Percentiles rank a stretch among this genome's conserved stretches.
These are phyloP conservation scores for Tragelaphus eurycerus DNA, from an alignment of 2,797 vertebrate species.

Conservation along the genomic window DNA sequence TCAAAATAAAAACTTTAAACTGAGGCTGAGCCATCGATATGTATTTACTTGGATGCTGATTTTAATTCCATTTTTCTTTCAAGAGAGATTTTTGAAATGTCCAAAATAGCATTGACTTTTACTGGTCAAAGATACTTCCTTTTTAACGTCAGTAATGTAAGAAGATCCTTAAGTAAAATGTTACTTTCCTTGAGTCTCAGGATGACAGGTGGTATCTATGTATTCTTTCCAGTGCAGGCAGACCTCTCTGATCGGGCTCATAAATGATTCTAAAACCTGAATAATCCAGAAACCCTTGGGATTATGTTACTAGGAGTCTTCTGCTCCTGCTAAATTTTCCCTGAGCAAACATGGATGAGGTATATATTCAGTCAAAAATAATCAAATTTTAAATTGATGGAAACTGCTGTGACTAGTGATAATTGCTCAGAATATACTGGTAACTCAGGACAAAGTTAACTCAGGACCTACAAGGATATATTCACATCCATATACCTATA, in stretches of 20 bases:
- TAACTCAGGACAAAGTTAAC: not conserved
- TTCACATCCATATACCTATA: not conserved
- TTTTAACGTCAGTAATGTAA: conserved; percentile 6
- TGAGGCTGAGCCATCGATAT: not conserved
- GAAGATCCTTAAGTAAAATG: not conserved
- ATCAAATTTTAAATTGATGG: conserved; percentile 22
- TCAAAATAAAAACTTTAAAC: conserved; percentile 20
- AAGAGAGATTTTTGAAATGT: conserved; percentile 29
- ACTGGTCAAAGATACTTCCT: not conserved
- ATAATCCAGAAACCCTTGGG: not conserved
- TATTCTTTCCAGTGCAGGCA: not conserved
- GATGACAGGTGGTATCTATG: not conserved
- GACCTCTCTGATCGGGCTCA: not conserved
- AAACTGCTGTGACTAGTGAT: conserved; percentile 12
- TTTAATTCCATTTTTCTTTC: not conserved
- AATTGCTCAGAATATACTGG: not conserved
- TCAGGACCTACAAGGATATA: not conserved
- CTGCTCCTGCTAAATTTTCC: not conserved
- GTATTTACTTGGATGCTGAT: not conserved
- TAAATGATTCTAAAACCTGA: conserved; percentile 16
- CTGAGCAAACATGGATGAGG: not conserved
- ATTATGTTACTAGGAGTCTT: conserved; percentile 26
- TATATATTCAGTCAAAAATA: conserved; percentile 36
- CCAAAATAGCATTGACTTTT: not conserved
- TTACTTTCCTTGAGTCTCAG: not conserved